Conservation (phyloP, 2,113 vertebrate species). For the Thalassarche chlororhynchos region DNA sequence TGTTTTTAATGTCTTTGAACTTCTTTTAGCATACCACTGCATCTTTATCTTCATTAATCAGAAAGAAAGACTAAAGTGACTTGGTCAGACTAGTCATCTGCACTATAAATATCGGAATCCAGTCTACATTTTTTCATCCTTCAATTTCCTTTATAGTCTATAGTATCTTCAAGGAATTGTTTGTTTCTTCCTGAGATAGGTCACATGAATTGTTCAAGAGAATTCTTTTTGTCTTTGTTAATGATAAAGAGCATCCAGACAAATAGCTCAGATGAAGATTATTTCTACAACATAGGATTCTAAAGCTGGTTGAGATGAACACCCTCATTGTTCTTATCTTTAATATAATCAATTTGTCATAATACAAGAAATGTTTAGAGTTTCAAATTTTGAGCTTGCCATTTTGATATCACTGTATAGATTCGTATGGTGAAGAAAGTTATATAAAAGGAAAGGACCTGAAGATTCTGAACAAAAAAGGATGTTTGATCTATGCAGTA, state of each 20-base stretch:
- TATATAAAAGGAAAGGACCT: neutral
- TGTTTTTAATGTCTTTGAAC: neutral
- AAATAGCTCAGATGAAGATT: neutral
- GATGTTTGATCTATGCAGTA: neutral
- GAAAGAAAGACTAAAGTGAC: neutral
- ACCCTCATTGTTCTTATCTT: neutral
- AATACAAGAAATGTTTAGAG: neutral
- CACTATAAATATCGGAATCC: neutral
- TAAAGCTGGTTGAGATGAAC: neutral
- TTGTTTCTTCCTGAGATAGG: neutral
- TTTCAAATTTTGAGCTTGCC: neutral
- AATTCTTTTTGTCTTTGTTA: neutral
- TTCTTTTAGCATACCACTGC: neutral
- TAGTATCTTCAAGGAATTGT: neutral
- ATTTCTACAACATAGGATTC: neutral
- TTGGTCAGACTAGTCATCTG: neutral
- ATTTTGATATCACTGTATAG: neutral
- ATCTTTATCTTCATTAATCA: neutral
- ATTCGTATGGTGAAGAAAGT: neutral
- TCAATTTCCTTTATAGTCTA: neutral
- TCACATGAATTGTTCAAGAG: neutral
- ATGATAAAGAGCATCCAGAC: neutral
- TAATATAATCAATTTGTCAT: neutral
- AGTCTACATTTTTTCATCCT: neutral
- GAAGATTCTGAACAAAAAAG: neutral